Conservation (phyloP, 2,888 invertebrate genomes). For the Venusia cambrica region DNA sequence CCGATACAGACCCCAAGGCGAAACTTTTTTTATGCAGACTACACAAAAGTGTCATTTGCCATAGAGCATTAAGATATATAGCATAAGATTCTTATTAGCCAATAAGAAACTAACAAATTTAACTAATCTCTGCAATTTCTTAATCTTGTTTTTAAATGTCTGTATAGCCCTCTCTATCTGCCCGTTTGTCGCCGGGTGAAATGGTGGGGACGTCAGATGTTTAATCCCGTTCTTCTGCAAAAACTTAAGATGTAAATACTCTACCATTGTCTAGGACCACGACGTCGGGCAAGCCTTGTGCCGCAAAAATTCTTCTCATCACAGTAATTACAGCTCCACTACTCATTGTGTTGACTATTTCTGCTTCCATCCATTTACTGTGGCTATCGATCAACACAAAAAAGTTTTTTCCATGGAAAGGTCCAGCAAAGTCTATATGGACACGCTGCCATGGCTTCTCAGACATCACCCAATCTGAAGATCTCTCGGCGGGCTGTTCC, state of each 20-base stretch:
- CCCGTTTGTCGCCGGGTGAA: slow-evolving; percentile 28
- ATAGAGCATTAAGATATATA: too few relatives aligned
- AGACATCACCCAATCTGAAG: slow-evolving; percentile 15
- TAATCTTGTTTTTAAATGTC: slow-evolving; percentile 25
- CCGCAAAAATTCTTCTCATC: not conserved
- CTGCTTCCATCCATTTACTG: not conserved
- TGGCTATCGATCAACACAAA: slow-evolving; percentile 22
- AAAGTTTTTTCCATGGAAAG: slow-evolving; percentile 17
- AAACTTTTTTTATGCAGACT: too few relatives aligned
- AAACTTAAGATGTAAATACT: slow-evolving; percentile 23
- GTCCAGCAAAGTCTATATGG: slow-evolving; percentile 23
- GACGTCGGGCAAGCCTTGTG: slow-evolving; percentile 5
- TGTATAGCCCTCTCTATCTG: slow-evolving; percentile 28
- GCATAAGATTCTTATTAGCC: too few relatives aligned
- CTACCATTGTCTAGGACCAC: slow-evolving; percentile 11
- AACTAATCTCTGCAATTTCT: too few relatives aligned
- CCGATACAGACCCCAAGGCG: too few relatives aligned
- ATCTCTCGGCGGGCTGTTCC: slow-evolving; percentile 11
- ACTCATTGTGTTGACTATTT: not conserved
- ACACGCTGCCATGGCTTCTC: slow-evolving; percentile 16
- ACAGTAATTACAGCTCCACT: not conserved
- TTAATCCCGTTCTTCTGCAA: slow-evolving; percentile 19
- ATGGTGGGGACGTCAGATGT: slow-evolving; percentile 24
- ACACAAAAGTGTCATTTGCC: too few relatives aligned
- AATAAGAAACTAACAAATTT: too few relatives aligned